Conservation (phyloP, 2,113 vertebrate genomes). For the Trichechus manatus region DNA sequence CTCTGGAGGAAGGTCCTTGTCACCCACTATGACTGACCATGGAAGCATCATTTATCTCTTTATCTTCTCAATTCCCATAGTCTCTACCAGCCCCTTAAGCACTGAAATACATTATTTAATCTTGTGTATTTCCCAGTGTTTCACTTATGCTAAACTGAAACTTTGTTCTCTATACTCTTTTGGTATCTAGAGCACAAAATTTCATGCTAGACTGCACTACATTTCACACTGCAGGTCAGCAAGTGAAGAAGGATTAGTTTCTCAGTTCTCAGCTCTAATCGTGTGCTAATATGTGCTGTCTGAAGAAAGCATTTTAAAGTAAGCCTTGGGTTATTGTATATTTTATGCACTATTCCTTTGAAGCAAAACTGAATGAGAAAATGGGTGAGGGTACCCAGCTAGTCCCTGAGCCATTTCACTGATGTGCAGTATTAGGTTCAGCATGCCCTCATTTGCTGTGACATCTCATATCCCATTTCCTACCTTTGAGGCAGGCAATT, state of each 20-base stretch:
- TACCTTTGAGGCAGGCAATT: constrained; percentile 49
- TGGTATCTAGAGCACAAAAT: constrained; percentile 1
- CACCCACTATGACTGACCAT: too few species aligned
- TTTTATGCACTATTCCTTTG: constrained; percentile 31
- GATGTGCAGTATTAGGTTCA: background rate
- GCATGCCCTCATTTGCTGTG: constrained; percentile 11
- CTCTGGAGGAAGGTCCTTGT: too few species aligned
- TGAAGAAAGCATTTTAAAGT: constrained; percentile 44
- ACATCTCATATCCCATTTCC: background rate
- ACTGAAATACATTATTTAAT: background rate
- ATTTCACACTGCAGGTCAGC: background rate
- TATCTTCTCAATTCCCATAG: background rate
- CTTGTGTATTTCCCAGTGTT: background rate
- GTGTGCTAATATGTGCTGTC: background rate
- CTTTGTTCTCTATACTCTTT: background rate
- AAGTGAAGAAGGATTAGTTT: constrained; percentile 20
- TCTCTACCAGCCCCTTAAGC: background rate
- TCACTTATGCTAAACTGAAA: background rate
- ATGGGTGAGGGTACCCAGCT: background rate
- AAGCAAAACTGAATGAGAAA: constrained; percentile 45
- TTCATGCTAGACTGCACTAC: background rate
- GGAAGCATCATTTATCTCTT: background rate
- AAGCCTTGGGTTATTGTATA: background rate
- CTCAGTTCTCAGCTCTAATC: constrained; percentile 24
- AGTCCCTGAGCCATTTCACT: background rate